Evolutionary conservation across 2,888 invertebrate genomes (phyloP), one percentile per base, ranked within the genome.

Genomic region (Nomada hirtipes): DNA sequence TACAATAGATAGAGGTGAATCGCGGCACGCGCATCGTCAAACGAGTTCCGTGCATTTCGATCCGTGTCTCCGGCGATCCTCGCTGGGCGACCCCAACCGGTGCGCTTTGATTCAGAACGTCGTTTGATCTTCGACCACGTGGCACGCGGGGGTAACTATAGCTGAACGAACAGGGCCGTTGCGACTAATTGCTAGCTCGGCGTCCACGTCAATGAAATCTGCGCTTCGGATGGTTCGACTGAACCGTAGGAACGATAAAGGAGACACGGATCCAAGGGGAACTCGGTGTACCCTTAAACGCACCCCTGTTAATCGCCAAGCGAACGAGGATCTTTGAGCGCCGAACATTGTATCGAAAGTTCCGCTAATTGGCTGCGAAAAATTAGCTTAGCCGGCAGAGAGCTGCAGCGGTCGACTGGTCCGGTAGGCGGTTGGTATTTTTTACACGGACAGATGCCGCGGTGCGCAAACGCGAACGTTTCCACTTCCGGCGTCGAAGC

Each of bases 101-200:
- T 79, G 86, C 76, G 88, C 89, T 90, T 90, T 90, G 89, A 89
- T 87, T 84, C 85, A 86, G 88, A 72, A 83, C 59, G 87, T 82
- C 89, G 90, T 90, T 90, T 90, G 90, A 90, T 90, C 88, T 90
- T 85, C 79, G 88, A 89, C 81, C 89, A 89, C 89, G 86, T 87
- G 89, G 89, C 86, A 59, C 75, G 74, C 26, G 74, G 84, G 88
- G 86, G 84, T 87, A 76, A 76, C 82, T 79, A 79, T 64, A 68
- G 64, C 47, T 70, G 75, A 68, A 74, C 78, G 86, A 82, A 81
- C 84, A 72, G 88, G 83, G 77, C 82, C 82, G 85, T 79, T 75
- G 82, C 86, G 82, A 88, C 89, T 89, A 89, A 89, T 89, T 89
- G 89, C 88, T 87, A 83, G 82, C 82, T 85, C 84, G 83, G 80